Base-by-base conservation (phyloP, 2,797 vertebrate species). In the Todus mexicanus region DNA sequence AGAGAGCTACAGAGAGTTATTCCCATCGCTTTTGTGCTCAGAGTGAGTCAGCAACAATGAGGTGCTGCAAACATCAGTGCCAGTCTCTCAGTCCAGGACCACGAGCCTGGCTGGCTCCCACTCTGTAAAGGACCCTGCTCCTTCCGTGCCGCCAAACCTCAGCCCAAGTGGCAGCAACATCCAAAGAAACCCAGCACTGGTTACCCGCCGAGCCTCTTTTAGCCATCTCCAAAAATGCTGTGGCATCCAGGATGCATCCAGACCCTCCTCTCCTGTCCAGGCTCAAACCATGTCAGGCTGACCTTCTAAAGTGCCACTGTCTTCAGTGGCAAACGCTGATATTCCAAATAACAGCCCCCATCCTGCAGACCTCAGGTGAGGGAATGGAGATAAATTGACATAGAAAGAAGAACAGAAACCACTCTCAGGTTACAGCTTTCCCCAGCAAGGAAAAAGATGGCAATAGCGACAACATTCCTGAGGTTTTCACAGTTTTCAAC, bases 141-240 rank as follows among this genome's bases (percentile, higher is more conserved):
- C 35, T n/a, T 11, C 65, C 7, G 0, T 10, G 42, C 27, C 17
- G 8, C 35, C 60, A 63, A 15, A 59, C 13, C 27, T 64, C 70
- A 56, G 20, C 10, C n/a, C 6, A 2, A n/a, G 50, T 3, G 63
- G 63, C 53, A 71, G 35, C 65, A 43, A 40, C 3, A 1, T 17
- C n/a, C 48, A 13, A 77, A 47, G 45, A 91, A 87, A 64, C 5
- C 53, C 38, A 35, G 27, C 42, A 71, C 10, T 5, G 0, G 10
- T 8, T 48, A 47, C 37, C n/a, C 15, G 23, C 40, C 71, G 42
- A 74, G 50, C 15, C 57, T 48, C 45, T 61, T 59, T 43, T 57
- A 77, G 61, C 11, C 1, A 0, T 16, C 42, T 37, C 70, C 33
- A 7, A n/a, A 78, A 81, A 25, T 0, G 1, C 60, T 20, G n/a